Base-by-base conservation (phyloP, 2,113 vertebrate species). In the Callocephalon fimbriatum region DNA sequence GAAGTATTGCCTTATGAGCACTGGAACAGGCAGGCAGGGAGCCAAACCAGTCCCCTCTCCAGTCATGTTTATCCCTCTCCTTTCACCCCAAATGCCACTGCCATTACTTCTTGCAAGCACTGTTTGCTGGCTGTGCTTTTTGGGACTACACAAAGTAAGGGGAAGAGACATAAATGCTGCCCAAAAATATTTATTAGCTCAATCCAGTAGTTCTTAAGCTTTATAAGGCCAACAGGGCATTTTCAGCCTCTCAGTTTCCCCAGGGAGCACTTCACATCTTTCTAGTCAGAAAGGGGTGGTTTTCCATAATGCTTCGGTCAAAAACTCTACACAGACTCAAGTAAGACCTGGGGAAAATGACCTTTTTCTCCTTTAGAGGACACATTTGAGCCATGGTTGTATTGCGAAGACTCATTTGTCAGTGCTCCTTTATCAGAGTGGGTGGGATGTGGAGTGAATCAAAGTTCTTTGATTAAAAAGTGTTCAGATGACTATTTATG, bases 101-200 rank as follows among this genome's bases (percentile, higher is more conserved):
- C 6, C 22, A 16, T 48, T 59, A 31, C 19, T 70, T 71, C 25
- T 17, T 12, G 3, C 1, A 75, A 65, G 20, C 25, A 26, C n/a
- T 51, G 32, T 2, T 26, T 66, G 15, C 15, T 54, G 42, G 18
- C 13, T 45, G 68, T 1, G 1, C 37, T 50, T 16, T 71, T 81
- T 2, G 5, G 35, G 26, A 63, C 23, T 5, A 26, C 6, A 61
- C 4, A 37, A 65, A 94, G 0, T 0, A 72, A 10, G 12, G 5
- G 17, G 11, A 86, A 81, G 58, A 85, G 38, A 32, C 4, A 42
- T 14, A 82, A 91, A 59, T 31, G 4, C 35, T 65, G 27, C 35
- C 61, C 44, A 37, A 73, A 72, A 17, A 8, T 27, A 75, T 68
- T 72, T 67, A 37, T 71, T 56, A 45, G 5, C 22, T 92, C 67